A percentile compares a stretch with the other conserved stretches of the same genome.
These are phyloP conservation scores for Pantherophis vulpinus DNA, from an alignment of 2,797 vertebrate genomes.

Conservation along the genomic window DNA sequence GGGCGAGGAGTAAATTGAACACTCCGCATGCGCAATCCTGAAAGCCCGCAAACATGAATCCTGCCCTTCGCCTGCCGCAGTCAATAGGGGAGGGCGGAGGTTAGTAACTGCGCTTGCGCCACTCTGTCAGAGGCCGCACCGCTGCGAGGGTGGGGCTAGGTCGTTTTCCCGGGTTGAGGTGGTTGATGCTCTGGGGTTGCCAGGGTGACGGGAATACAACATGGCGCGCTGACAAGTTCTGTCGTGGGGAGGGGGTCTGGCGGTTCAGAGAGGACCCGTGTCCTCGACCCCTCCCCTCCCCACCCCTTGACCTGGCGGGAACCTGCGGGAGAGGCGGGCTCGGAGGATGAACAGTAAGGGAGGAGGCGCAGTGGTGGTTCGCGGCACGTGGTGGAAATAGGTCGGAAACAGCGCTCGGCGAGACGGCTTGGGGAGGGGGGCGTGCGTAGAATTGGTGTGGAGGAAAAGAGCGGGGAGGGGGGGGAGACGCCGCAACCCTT, in stretches of 20 bases:
- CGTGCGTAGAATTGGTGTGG: too few species aligned
- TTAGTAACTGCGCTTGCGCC: background rate
- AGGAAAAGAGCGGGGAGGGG: background rate
- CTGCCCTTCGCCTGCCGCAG: conserved; percentile 6
- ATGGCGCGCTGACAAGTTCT: conserved; percentile 65
- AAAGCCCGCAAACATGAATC: conserved; percentile 5
- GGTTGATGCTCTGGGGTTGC: conserved; percentile 72
- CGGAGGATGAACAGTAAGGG: conserved; percentile 65
- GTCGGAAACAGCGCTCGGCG: background rate
- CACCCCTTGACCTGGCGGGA: accelerated
- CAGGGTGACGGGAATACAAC: conserved; percentile 80
- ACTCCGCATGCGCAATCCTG: background rate
- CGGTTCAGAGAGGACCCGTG: background rate
- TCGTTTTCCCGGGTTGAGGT: background rate
- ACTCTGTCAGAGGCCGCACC: too few species aligned
- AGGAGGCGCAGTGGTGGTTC: too few species aligned
- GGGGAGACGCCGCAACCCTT: background rate
- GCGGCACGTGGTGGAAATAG: background rate
- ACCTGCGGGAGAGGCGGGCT: conserved; percentile 13
- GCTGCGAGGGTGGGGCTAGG: background rate
- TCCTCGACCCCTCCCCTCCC: background rate
- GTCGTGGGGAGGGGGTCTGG: accelerated
- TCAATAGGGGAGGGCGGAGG: conserved; percentile 35
- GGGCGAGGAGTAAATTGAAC: background rate
- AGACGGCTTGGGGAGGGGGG: background rate